phyloP scores from a whole-genome alignment of 2,113 vertebrate genomes.

The Lampris incognitus region DNA sequence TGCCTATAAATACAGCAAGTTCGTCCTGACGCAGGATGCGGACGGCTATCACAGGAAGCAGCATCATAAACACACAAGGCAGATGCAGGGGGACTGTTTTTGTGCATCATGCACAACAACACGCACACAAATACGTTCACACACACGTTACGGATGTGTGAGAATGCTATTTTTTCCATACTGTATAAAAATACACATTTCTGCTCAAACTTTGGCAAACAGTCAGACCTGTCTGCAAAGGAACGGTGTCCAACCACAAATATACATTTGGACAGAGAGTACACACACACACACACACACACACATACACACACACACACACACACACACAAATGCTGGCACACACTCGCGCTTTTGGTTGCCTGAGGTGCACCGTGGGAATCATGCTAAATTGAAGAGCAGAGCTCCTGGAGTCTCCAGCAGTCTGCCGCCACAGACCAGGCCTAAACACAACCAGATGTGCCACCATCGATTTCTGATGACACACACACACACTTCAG shows the following conservation, averaged over 20 bases:
- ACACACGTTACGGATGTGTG: neutral
- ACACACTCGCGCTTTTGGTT: slow-evolving; percentile 1
- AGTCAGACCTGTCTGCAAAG: slow-evolving; percentile 19
- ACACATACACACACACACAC: slow-evolving; percentile 10
- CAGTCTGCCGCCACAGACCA: slow-evolving; percentile 74
- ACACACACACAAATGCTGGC: neutral
- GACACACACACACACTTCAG: slow-evolving; percentile 34
- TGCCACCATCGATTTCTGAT: slow-evolving; percentile 71
- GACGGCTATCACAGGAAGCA: slow-evolving; percentile 48
- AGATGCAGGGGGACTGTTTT: slow-evolving; percentile 27
- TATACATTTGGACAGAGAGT: slow-evolving; percentile 1
- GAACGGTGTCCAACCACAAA: slow-evolving; percentile 15
- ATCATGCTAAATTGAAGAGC: slow-evolving; percentile 76
- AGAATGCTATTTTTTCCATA: slow-evolving; percentile 16
- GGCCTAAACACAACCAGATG: slow-evolving; percentile 80
- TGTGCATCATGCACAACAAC: slow-evolving; percentile 16
- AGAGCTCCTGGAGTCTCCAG: slow-evolving; percentile 71
- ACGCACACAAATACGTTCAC: slow-evolving; percentile 2
- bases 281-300: slow-evolving; percentile 20
- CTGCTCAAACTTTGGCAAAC: slow-evolving; percentile 23
- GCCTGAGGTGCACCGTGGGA: slow-evolving; percentile 75
- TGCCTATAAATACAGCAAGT: slow-evolving; percentile 58
- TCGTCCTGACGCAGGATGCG: slow-evolving; percentile 50
- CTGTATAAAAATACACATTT: slow-evolving; percentile 32
- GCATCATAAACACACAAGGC: slow-evolving; percentile 53